Percentiles rank a stretch among this genome's conserved stretches.
Conservation (phyloP, 2,888 invertebrate species). For the Opisthograptis luteolata region DNA sequence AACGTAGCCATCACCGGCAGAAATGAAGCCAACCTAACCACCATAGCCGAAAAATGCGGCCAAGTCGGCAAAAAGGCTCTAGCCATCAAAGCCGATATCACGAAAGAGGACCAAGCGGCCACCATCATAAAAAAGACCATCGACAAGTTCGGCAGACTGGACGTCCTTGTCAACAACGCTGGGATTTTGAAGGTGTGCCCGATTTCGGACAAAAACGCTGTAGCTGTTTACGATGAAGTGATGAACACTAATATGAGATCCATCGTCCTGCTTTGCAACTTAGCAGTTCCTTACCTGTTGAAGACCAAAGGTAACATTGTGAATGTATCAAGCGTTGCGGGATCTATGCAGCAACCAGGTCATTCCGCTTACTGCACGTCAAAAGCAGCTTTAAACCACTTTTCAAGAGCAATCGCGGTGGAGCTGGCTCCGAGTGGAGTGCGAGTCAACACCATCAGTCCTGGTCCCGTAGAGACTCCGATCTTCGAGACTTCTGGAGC, state of each 20-base stretch:
- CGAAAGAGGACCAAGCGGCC: slow-evolving; percentile 46
- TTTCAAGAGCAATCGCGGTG: slow-evolving; percentile 61
- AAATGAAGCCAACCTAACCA: slow-evolving; percentile 85
- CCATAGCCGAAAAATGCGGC: slow-evolving; percentile 64
- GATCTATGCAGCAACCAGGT: background rate
- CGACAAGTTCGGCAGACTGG: slow-evolving; percentile 45
- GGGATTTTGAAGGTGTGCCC: slow-evolving; percentile 35
- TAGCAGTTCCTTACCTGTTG: slow-evolving; percentile 48
- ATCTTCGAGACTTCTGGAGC: slow-evolving; percentile 50
- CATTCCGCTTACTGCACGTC: slow-evolving; percentile 59
- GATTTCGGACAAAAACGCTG: slow-evolving; percentile 34
- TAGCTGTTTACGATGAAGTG: slow-evolving; percentile 45
- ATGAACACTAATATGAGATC: slow-evolving; percentile 53
- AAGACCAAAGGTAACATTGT: slow-evolving; percentile 54
- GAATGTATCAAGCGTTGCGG: slow-evolving; percentile 50
- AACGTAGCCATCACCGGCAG: slow-evolving; percentile 86
- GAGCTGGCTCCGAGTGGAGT: slow-evolving; percentile 89
- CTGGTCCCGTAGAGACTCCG: slow-evolving; percentile 73
- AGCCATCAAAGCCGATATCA: slow-evolving; percentile 48
- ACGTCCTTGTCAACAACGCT: slow-evolving; percentile 55
- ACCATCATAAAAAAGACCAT: slow-evolving; percentile 46
- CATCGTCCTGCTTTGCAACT: slow-evolving; percentile 41
- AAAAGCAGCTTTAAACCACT: slow-evolving; percentile 51
- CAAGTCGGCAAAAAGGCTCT: slow-evolving; percentile 37
- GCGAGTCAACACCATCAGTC: slow-evolving; percentile 81